A percentile compares a stretch with the other conserved stretches of the same genome.
These are phyloP conservation scores for Nomia melanderi DNA, from an alignment of 1,140 invertebrate genomes.

Conservation along the genomic window DNA sequence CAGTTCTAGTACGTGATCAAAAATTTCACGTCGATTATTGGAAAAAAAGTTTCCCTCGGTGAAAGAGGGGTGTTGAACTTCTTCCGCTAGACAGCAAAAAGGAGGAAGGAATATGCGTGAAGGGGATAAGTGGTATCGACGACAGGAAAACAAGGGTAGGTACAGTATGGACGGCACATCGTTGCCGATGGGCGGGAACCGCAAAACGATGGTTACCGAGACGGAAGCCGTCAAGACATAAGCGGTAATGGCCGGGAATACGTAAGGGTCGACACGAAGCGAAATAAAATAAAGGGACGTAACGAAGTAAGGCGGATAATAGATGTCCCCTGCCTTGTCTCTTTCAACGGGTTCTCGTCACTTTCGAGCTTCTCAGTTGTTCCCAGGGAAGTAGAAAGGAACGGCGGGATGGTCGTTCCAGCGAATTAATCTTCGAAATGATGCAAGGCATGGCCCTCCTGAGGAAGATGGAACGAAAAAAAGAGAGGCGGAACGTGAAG, in stretches of 20 bases:
- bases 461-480: conserved; percentile 37
- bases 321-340: conserved; percentile 20
- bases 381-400: conserved; percentile 11
- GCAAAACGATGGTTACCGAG: conserved; percentile 37
- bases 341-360: background rate
- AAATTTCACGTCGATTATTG: background rate
- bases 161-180: conserved; percentile 23
- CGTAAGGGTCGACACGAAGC: conserved; percentile 35
- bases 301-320: conserved; percentile 52
- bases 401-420: conserved; percentile 20
- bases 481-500: conserved; percentile 26
- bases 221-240: conserved; percentile 33
- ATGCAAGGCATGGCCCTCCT: conserved; percentile 37
- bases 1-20: no score
- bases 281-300: conserved; percentile 48
- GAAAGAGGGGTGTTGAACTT: background rate
- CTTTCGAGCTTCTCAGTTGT: conserved; percentile 4
- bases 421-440: conserved; percentile 64
- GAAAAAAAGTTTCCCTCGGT: background rate
- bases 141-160: conserved; percentile 30
- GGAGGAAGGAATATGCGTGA: conserved; percentile 11
- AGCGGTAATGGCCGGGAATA: conserved; percentile 47
- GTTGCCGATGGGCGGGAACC: conserved; percentile 17
- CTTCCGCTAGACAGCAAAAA: background rate
- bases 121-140: conserved; percentile 33